phyloP scores from a whole-genome alignment of 2,797 vertebrate species.

The Melanotaenia pygmaea region DNA sequence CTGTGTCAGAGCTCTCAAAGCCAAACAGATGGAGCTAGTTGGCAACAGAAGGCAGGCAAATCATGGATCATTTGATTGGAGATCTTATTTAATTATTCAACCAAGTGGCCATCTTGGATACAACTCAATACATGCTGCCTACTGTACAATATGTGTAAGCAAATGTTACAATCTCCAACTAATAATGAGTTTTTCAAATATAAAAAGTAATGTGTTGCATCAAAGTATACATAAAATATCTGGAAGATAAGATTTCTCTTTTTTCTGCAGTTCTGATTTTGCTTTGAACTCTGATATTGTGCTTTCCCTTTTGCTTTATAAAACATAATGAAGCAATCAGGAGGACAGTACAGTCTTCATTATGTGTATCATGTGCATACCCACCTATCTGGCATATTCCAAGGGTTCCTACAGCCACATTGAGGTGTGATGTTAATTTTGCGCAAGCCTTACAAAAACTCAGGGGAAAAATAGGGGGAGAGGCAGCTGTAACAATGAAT shows the following conservation, averaged over 20 bases:
- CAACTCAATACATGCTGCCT: conserved; percentile 69
- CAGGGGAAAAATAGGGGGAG: conserved; percentile 22
- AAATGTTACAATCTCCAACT: conserved; percentile 70
- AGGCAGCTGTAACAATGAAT: conserved; percentile 68
- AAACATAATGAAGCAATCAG: conserved; percentile 23
- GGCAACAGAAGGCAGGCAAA: conserved; percentile 84
- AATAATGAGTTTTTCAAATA: conserved; percentile 55
- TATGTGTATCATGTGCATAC: conserved; percentile 24
- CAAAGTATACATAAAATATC: conserved; percentile 21
- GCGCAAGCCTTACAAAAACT: conserved; percentile 35
- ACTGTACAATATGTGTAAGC: conserved; percentile 79
- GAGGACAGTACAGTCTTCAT: conserved; percentile 3
- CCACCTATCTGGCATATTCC: conserved; percentile 15
- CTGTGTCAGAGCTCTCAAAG: conserved; percentile 83
- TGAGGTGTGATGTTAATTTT: conserved; percentile 50
- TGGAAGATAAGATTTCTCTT: conserved; percentile 10
- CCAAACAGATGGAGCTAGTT: conserved; percentile 83
- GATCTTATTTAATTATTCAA: conserved; percentile 83
- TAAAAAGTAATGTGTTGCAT: conserved; percentile 32
- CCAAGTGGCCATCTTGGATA: conserved; percentile 77
- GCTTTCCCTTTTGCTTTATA: conserved; percentile 33
- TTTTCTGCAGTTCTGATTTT: conserved; percentile 21
- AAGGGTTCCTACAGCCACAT: conserved; percentile 30
- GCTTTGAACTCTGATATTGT: conserved; percentile 29
- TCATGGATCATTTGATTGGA: conserved; percentile 82